A percentile compares a stretch with the other conserved stretches of the same genome.
Evolutionary conservation across 2,888 invertebrate genomes (phyloP).

Genomic region (Amorpha juglandis): DNA sequence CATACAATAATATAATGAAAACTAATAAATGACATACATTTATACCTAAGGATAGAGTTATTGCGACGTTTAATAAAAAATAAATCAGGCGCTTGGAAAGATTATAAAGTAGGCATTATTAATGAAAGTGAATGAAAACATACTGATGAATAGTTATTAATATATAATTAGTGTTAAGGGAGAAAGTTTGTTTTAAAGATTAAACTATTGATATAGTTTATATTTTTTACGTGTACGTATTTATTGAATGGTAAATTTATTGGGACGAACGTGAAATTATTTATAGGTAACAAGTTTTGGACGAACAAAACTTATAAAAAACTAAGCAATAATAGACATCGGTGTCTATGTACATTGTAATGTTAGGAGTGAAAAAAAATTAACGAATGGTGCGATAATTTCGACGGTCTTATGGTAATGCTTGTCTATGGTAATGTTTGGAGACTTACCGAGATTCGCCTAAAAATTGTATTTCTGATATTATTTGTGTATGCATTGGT

Average conservation of each 20-base stretch:
- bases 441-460: conserved; percentile 71
- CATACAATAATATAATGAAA: conserved; percentile 66
- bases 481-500: conserved; percentile 73
- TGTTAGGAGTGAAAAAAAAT: conserved; percentile 73
- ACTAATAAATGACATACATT: conserved; percentile 63
- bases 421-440: conserved; percentile 55
- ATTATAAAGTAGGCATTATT: conserved; percentile 83
- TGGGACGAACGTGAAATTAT: conserved; percentile 83
- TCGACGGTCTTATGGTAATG: conserved; percentile 77
- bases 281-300: conserved; percentile 82
- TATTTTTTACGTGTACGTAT: conserved; percentile 85
- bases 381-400: conserved; percentile 81
- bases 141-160: conserved; percentile 84
- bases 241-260: conserved; percentile 85
- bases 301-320: conserved; percentile 81
- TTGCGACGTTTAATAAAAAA: conserved; percentile 60
- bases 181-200: conserved; percentile 84
- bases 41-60: conserved; percentile 73
- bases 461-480: conserved; percentile 72
- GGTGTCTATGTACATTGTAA: conserved; percentile 82
- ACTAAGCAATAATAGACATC: conserved; percentile 81
- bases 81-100: conserved; percentile 82
- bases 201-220: conserved; percentile 85
- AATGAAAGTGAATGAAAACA: conserved; percentile 82
- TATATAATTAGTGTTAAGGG: conserved; percentile 79